Percentiles rank a stretch among this genome's conserved stretches.
Evolutionary conservation across 2,888 invertebrate genomes (phyloP).

Genomic region (Paralinhomoeus sp.): DNA sequence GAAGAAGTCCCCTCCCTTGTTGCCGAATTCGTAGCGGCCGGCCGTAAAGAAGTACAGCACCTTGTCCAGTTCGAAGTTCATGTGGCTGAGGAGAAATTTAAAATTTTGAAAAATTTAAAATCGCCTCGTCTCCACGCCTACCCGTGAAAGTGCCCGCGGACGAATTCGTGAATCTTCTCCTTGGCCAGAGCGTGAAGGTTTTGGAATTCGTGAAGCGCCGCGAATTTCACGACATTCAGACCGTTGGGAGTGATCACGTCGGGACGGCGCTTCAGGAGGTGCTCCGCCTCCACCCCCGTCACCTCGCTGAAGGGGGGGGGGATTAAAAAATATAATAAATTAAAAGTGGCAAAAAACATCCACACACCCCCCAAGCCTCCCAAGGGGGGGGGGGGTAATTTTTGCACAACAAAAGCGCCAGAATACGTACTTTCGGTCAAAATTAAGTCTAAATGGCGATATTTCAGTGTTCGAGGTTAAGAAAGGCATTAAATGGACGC

Average conservation of each 20-base stretch:
- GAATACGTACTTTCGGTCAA: no score
- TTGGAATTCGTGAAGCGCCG: conserved; percentile 94
- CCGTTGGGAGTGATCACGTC: conserved; percentile 96
- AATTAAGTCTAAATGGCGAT: no score
- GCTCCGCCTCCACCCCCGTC: conserved; percentile 70
- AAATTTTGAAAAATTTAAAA: conserved; percentile 1
- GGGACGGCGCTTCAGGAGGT: conserved; percentile 56
- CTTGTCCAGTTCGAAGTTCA: conserved; percentile 92
- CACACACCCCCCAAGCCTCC: no score
- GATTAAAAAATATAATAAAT: no score
- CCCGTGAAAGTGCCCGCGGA: conserved; percentile 96
- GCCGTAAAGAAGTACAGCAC: conserved; percentile 96
- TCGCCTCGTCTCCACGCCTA: conserved; percentile 28
- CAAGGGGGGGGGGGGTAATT: no score
- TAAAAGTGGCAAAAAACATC: no score
- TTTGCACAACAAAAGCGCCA: no score
- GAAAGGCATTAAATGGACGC: no score
- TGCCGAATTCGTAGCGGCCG: conserved; percentile 90
- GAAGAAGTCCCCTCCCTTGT: conserved; percentile 95
- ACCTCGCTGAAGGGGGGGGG: conserved; percentile 39
- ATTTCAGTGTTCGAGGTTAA: no score
- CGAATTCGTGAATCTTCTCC: conserved; percentile 91
- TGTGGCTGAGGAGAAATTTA: conserved; percentile 42
- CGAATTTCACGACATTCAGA: conserved; percentile 90
- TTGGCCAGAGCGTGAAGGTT: conserved; percentile 87